These are phyloP conservation scores for Origma solitaria DNA, from an alignment of 2,113 vertebrate genomes.

Conservation along the genomic window DNA sequence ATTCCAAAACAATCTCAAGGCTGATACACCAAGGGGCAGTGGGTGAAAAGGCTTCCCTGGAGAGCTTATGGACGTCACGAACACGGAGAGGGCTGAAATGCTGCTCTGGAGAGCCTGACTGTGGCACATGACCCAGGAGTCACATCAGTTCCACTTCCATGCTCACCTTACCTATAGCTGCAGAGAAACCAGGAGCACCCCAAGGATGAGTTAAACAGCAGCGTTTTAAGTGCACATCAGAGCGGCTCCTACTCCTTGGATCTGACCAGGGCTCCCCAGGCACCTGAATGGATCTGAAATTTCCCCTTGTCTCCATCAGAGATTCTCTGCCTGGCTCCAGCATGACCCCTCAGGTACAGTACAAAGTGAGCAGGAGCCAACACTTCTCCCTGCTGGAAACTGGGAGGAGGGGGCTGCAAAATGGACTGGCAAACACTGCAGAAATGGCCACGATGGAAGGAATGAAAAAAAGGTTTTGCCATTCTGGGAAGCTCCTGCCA, in stretches of 20 bases:
- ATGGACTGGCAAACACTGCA: not conserved
- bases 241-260: not conserved
- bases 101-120: not conserved
- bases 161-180: not conserved
- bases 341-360: not conserved
- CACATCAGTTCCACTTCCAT: not conserved
- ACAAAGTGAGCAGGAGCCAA: not conserved
- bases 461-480: not conserved
- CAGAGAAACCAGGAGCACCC: not conserved
- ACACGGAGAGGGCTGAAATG: not conserved
- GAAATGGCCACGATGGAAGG: not conserved
- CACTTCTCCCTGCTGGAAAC: not conserved
- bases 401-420: not conserved
- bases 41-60: not conserved
- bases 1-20: not conserved
- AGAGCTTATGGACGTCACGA: not conserved
- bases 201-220: not conserved
- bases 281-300: not conserved
- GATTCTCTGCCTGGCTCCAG: not conserved
- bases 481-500: not conserved
- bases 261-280: not conserved
- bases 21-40: not conserved
- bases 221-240: not conserved
- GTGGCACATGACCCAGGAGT: not conserved
- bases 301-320: not conserved